Base-by-base conservation (phyloP, 2,113 vertebrate species). In the Myocastor coypus region DNA sequence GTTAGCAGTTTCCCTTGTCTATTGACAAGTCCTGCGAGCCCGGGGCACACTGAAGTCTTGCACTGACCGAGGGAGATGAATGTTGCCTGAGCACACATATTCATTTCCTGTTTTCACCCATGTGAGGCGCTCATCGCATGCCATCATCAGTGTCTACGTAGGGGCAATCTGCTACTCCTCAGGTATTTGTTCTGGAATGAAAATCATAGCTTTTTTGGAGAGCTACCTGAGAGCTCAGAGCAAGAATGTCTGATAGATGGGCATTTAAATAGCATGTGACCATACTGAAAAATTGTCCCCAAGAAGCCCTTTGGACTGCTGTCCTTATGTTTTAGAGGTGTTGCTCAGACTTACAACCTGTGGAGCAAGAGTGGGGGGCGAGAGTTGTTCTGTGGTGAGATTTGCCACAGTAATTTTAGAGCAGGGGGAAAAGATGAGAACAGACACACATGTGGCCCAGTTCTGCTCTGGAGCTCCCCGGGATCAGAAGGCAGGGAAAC, bases 31-130 rank as follows among this genome's bases (percentile, higher is more conserved):
- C 24, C 90, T 32, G 6, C 0, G 61, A 90, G 84, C 13, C 73
- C 13, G 1, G 30, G 61, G 40, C 59, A 86, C 34, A 83, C 50
- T 85, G n/a, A 94, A 92, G 85, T 87, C 78, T 86, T 87, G 7
- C 93, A 91, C 61, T 80, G 94, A 59, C 68, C 57, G 55, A 75
- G 91, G 75, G 16, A 88, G 90, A 88, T 73, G 94, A 92, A 77
- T 46, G 66, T 17, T 4, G 40, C 32, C 55, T 84, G 80, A 89
- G 57, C 71, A 75, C 40, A 14, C 46, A 84, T 50, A 71, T n/a
- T n/a, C n/a, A n/a, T 87, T 91, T 57, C 87, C 75, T 96, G 2
- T 91, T 94, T 95, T 94, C 87, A 97, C 83, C 80, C 0, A 24
- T 63, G 46, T 83, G 57, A 77, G 57, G 19, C 14, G 69, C 92